phyloP scores from a whole-genome alignment of 2,113 vertebrate species.

The Falco punctatus region DNA sequence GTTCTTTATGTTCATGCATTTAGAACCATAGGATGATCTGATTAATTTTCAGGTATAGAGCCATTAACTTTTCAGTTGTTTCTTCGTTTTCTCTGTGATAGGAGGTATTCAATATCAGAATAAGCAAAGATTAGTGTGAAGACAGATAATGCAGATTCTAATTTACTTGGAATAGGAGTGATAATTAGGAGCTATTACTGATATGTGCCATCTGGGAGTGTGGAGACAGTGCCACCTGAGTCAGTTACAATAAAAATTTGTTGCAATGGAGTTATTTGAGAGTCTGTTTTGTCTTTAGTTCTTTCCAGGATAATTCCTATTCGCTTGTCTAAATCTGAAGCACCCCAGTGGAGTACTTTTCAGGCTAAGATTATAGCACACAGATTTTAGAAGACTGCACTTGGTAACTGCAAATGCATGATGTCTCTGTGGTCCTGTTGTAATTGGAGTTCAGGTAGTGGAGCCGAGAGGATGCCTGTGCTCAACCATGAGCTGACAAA shows the following conservation, averaged over 20 bases:
- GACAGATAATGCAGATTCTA: slow-evolving; percentile 5
- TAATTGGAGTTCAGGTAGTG: neutral
- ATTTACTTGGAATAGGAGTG: neutral
- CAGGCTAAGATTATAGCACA: neutral
- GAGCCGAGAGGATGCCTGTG: neutral
- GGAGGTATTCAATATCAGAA: neutral
- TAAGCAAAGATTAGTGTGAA: slow-evolving; percentile 15
- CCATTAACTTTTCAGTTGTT: neutral
- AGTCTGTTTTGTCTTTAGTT: neutral
- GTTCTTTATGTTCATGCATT: neutral
- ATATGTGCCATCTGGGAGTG: neutral
- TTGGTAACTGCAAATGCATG: neutral
- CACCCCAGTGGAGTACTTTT: neutral
- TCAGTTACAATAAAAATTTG: neutral
- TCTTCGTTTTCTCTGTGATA: neutral
- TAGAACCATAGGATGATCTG: neutral
- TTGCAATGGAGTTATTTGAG: neutral
- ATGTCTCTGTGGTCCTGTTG: neutral
- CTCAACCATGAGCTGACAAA: neutral
- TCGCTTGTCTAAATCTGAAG: neutral
- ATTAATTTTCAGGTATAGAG: neutral
- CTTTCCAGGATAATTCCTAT: neutral
- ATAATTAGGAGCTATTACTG: slow-evolving; percentile 44
- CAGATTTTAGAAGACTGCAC: neutral
- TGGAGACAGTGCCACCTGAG: slow-evolving; percentile 3